These are phyloP conservation scores for Sycophaga agraensis DNA, from an alignment of 1,140 invertebrate genomes.

Conservation along the genomic window DNA sequence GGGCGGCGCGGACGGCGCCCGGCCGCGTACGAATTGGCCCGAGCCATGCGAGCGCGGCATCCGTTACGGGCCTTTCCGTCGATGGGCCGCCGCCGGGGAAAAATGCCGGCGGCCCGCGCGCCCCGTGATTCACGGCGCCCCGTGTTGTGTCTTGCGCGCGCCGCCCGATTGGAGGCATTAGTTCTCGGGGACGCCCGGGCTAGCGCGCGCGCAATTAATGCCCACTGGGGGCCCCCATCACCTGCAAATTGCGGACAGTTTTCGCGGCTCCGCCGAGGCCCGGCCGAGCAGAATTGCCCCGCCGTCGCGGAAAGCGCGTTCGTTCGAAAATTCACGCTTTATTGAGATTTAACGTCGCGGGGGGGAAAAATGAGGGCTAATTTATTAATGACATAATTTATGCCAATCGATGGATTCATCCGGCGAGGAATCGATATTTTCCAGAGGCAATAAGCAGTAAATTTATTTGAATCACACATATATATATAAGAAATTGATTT, in stretches of 20 bases:
- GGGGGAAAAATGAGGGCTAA: no score
- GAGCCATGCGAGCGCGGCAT: slow-evolving; percentile 46
- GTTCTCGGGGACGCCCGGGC: neutral
- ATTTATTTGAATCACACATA: no score
- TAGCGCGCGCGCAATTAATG: slow-evolving; percentile 1
- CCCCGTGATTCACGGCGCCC: slow-evolving; percentile 1
- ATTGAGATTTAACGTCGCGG: no score
- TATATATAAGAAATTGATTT: no score
- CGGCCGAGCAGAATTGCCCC: no score
- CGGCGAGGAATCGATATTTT: no score
- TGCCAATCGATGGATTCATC: no score
- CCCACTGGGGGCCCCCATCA: no score
- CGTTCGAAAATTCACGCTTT: neutral
- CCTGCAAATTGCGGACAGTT: no score
- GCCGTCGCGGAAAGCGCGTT: neutral
- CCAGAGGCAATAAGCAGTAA: no score
- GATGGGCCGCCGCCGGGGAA: neutral
- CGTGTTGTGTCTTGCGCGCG: neutral
- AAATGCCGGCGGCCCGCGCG: neutral
- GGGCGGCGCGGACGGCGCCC: slow-evolving; percentile 28
- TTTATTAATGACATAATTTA: no score
- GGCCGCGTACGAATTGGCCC: slow-evolving; percentile 46
- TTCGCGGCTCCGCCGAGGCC: no score
- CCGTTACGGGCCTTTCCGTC: slow-evolving; percentile 38
- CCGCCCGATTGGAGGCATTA: slow-evolving; percentile 7